A percentile compares a stretch with the other conserved stretches of the same genome.
Evolutionary conservation across 2,888 invertebrate species (phyloP).

Genomic region (Meteorus cinctellus): DNA sequence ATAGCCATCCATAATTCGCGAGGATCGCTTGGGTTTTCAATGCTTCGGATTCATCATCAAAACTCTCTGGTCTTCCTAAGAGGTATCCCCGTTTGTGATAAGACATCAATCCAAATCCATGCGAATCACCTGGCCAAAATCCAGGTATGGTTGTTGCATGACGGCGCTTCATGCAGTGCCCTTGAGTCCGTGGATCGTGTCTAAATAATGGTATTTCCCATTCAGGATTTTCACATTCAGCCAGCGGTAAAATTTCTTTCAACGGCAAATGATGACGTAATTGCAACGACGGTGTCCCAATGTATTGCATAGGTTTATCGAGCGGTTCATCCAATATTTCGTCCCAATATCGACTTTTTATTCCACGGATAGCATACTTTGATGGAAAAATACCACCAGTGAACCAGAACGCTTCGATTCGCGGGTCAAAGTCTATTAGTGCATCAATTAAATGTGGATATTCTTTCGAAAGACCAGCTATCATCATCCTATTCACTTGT

Average conservation of each 20-base stretch:
- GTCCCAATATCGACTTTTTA: slow-evolving; percentile 68
- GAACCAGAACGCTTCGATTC: slow-evolving; percentile 91
- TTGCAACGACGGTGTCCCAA: slow-evolving; percentile 81
- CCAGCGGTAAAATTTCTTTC: slow-evolving; percentile 77
- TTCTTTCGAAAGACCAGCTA: slow-evolving; percentile 77
- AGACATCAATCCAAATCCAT: slow-evolving; percentile 86
- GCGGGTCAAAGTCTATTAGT: slow-evolving; percentile 84
- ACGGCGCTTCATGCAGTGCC: slow-evolving; percentile 76
- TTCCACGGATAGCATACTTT: slow-evolving; percentile 69
- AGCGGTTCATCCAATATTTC: slow-evolving; percentile 75
- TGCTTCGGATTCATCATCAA: slow-evolving; percentile 79
- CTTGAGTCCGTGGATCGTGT: slow-evolving; percentile 79
- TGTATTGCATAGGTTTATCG: slow-evolving; percentile 82
- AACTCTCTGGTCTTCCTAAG: slow-evolving; percentile 72
- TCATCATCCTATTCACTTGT: slow-evolving; percentile 82
- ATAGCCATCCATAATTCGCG: slow-evolving; percentile 86
- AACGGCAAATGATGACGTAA: slow-evolving; percentile 83
- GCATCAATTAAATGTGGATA: slow-evolving; percentile 78
- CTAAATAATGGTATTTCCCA: slow-evolving; percentile 77
- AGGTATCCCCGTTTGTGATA: slow-evolving; percentile 82
- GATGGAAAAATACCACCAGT: slow-evolving; percentile 83
- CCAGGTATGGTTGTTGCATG: slow-evolving; percentile 87
- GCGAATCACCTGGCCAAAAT: slow-evolving; percentile 87
- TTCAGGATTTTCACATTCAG: slow-evolving; percentile 76
- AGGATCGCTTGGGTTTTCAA: slow-evolving; percentile 84